Percentiles rank a stretch among this genome's conserved stretches.
Conservation (phyloP, 2,797 vertebrate genomes). For the Sylvilagus floridanus region DNA sequence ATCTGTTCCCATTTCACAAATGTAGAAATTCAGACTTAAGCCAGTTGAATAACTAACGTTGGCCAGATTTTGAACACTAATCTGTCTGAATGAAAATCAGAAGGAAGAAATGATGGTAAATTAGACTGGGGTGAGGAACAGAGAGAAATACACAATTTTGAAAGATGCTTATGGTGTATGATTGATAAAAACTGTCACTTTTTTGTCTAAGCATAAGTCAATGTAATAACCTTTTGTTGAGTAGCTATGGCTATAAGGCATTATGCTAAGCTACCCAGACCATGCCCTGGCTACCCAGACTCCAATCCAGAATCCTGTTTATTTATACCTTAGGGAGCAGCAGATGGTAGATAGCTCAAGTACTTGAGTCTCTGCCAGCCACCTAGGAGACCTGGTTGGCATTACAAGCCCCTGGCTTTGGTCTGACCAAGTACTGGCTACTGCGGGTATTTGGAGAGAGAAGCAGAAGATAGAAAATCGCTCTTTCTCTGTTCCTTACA, state of each 20-base stretch:
- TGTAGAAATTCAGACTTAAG: background rate
- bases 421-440: no score
- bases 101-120: background rate
- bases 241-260: background rate
- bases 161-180: background rate
- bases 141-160: background rate
- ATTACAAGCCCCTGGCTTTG: no score
- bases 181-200: background rate
- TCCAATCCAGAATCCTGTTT: no score
- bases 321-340: no score
- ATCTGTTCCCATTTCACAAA: background rate
- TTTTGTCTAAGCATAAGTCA: slow-evolving; percentile 13
- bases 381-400: no score
- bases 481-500: no score
- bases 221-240: background rate
- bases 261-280: background rate
- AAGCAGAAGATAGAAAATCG: no score
- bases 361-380: no score
- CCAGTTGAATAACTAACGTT: background rate
- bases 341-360: no score
- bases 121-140: background rate
- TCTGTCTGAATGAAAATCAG: slow-evolving; percentile 1
- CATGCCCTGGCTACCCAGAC: no score
- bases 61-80: background rate
- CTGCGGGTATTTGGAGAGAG: no score